These are phyloP conservation scores for Paraplagusia blochii DNA, from an alignment of 2,113 vertebrate genomes.

Conservation along the genomic window DNA sequence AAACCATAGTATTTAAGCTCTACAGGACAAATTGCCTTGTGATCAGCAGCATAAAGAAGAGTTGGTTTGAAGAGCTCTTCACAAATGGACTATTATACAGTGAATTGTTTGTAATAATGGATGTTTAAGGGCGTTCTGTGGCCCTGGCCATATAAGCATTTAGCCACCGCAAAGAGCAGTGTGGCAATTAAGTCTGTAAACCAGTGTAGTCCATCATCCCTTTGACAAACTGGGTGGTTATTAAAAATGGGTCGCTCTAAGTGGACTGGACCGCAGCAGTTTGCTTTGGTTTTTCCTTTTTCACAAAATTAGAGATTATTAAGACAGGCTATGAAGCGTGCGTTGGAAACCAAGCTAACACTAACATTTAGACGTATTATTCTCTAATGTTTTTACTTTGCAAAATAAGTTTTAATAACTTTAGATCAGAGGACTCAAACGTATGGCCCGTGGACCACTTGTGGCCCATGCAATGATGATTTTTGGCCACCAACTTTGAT, in stretches of 20 bases:
- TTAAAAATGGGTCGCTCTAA: slow-evolving; percentile 10
- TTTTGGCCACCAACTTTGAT: too few species aligned
- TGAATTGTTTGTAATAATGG: background rate
- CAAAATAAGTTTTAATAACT: too few species aligned
- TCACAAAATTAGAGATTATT: too few species aligned
- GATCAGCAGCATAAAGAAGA: background rate
- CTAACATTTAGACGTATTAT: too few species aligned
- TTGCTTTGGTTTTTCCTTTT: background rate
- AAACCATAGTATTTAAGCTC: background rate
- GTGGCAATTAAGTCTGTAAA: slow-evolving; percentile 16
- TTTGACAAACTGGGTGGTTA: slow-evolving; percentile 15
- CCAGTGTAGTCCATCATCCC: slow-evolving; percentile 26
- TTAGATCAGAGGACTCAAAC: too few species aligned
- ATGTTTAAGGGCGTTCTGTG: slow-evolving; percentile 10
- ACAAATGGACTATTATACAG: background rate
- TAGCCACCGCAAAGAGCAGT: background rate
- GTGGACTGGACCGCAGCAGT: slow-evolving; percentile 1
- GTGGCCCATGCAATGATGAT: too few species aligned
- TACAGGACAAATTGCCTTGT: background rate
- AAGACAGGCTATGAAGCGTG: too few species aligned
- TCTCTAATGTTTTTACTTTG: too few species aligned
- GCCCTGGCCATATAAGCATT: slow-evolving; percentile 1
- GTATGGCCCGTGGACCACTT: too few species aligned
- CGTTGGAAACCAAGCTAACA: too few species aligned
- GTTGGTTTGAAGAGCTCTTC: background rate